A percentile compares a stretch with the other conserved stretches of the same genome.
phyloP scores from a whole-genome alignment of 2,113 vertebrate species.

The Tylochromis polylepis region DNA sequence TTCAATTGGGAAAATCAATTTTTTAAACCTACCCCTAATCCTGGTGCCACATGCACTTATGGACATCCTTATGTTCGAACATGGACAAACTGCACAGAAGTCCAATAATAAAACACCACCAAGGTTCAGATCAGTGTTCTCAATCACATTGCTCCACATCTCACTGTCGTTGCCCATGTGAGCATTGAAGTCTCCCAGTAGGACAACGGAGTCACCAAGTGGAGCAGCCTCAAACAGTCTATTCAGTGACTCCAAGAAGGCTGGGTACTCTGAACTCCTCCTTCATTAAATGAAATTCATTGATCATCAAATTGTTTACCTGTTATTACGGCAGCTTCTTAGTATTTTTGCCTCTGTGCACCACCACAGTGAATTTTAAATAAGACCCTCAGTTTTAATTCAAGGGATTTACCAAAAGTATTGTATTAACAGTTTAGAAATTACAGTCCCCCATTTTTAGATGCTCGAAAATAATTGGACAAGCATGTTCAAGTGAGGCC shows the following conservation, averaged over 20 bases:
- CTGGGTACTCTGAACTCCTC: background rate
- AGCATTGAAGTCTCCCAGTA: background rate
- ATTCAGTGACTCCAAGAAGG: no score
- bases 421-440: background rate
- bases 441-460: no score
- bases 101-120: background rate
- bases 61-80: background rate
- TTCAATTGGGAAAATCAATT: background rate
- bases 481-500: no score
- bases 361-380: background rate
- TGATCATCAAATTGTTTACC: fast-evolving
- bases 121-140: background rate
- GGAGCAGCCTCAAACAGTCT: no score
- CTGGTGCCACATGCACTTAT: background rate
- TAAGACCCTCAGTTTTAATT: background rate
- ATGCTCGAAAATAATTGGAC: no score
- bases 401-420: fast-evolving
- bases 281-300: background rate
- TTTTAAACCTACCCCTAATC: background rate
- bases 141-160: background rate
- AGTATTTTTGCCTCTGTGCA: background rate
- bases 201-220: background rate
- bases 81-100: background rate
- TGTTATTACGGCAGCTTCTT: background rate
- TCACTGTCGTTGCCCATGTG: background rate